Conservation (phyloP, 2,888 invertebrate genomes). For the Pristionchus arcanus region DNA sequence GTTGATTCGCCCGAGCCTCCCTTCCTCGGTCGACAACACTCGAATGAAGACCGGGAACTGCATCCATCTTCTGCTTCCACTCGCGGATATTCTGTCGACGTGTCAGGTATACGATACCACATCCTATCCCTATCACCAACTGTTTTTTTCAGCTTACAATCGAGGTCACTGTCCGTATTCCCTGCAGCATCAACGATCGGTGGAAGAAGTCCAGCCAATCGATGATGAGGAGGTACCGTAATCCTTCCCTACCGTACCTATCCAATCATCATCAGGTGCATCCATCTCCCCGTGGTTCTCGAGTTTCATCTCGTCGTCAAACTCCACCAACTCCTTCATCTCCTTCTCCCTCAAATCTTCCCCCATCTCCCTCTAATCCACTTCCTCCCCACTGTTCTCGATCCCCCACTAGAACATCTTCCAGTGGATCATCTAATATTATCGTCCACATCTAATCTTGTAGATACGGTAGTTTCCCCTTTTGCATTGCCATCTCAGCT, state of each 20-base stretch:
- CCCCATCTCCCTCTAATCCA: neutral
- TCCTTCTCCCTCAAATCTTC: neutral
- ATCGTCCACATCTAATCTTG: conserved; percentile 42
- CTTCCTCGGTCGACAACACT: neutral
- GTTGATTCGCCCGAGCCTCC: conserved; percentile 49
- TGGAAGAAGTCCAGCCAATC: conserved; percentile 47
- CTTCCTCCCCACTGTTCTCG: neutral
- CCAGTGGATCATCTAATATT: conserved; percentile 22
- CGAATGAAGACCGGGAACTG: neutral
- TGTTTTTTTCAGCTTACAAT: neutral
- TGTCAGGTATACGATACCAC: conserved; percentile 7
- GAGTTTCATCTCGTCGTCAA: conserved; percentile 38
- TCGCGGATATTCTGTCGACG: conserved; percentile 41
- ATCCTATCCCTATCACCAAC: neutral
- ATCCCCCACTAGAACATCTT: conserved; percentile 7
- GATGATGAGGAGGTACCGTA: conserved; percentile 41
- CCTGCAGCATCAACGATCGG: neutral
- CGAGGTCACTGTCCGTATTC: conserved; percentile 35
- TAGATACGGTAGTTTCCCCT: neutral
- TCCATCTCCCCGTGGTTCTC: conserved; percentile 39
- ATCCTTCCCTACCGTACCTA: neutral
- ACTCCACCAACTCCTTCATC: conserved; percentile 36
- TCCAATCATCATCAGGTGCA: neutral
- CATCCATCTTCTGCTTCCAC: neutral
- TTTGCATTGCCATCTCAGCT: conserved; percentile 27